Percentiles rank a stretch among this genome's conserved stretches.
These are phyloP conservation scores for Allobates femoralis DNA, from an alignment of 2,797 vertebrate species.

Conservation along the genomic window DNA sequence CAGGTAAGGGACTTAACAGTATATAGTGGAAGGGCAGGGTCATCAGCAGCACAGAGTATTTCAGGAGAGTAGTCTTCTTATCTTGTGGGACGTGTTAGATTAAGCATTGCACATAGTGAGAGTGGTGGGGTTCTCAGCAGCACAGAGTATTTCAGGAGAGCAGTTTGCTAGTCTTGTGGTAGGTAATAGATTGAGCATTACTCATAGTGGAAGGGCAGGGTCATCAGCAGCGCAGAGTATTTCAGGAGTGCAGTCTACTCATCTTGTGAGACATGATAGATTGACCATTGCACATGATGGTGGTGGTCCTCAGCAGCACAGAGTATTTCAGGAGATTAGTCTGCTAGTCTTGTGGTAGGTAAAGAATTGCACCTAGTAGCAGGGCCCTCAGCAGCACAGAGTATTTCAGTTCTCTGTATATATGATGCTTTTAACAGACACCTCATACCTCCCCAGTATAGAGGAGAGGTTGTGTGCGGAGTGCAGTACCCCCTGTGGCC, in stretches of 20 bases:
- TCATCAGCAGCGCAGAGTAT: no score
- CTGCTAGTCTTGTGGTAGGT: neutral
- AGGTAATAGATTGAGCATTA: no score
- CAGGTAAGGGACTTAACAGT: neutral
- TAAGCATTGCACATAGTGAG: neutral
- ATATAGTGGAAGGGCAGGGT: neutral
- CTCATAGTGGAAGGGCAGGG: no score
- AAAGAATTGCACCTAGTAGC: neutral
- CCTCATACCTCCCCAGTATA: no score
- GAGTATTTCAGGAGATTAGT: no score
- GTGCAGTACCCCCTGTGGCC: slow-evolving; percentile 57
- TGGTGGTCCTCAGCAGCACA: neutral
- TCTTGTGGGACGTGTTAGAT: neutral
- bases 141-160: neutral
- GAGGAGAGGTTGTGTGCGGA: neutral
- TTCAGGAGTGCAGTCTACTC: no score
- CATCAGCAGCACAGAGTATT: neutral
- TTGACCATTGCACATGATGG: no score
- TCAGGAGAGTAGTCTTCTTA: neutral
- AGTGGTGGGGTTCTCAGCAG: neutral
- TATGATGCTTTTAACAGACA: no score
- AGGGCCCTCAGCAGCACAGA: neutral
- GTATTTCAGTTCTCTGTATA: neutral
- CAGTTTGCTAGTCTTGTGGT: no score
- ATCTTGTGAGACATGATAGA: no score